Conservation (phyloP, 2,888 invertebrate genomes). For the Dryococelus australis region DNA sequence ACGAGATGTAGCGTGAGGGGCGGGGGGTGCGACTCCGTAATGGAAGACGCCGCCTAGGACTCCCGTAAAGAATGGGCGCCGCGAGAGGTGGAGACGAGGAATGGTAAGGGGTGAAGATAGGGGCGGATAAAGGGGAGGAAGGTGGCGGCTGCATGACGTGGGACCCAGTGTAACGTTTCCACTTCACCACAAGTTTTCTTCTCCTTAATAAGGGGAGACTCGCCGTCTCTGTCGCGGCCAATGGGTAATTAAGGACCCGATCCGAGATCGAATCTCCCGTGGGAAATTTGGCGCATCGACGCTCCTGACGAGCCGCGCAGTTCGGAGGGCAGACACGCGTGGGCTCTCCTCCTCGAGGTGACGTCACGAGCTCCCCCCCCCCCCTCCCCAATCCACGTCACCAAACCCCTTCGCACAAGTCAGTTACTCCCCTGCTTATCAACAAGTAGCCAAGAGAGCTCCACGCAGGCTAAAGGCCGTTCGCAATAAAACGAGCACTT, state of each 20-base stretch:
- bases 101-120: neutral
- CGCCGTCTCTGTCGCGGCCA: neutral
- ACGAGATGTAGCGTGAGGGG: neutral
- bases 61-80: neutral
- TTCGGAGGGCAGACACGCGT: neutral
- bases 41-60: neutral
- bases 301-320: neutral
- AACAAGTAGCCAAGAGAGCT: too few species aligned
- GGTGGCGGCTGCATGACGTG: neutral
- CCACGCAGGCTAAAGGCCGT: too few species aligned
- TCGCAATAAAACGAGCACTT: too few species aligned
- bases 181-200: neutral
- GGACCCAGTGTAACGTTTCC: slow-evolving; percentile 2
- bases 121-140: too few species aligned
- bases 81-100: neutral
- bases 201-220: neutral
- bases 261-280: slow-evolving; percentile 2
- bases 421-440: too few species aligned
- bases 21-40: neutral
- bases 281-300: slow-evolving; percentile 9
- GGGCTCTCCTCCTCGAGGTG: neutral
- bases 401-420: too few species aligned
- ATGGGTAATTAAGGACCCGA: neutral
- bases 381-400: too few species aligned
- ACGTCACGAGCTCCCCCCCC: too few species aligned